Evolutionary conservation across 2,888 invertebrate genomes (phyloP).

Genomic region (Xylophagus ater): DNA sequence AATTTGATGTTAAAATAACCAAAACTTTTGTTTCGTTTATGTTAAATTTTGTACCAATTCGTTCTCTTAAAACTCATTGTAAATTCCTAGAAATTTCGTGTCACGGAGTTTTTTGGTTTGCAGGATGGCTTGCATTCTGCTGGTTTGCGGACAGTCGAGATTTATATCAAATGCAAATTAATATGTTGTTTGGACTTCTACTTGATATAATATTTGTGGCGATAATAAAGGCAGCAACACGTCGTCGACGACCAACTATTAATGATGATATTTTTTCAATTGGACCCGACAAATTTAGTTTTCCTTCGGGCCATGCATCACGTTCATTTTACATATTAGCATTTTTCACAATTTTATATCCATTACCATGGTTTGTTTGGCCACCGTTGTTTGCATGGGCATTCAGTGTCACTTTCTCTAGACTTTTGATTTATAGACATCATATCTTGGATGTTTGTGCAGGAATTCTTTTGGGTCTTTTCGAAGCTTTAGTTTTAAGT

Average conservation of each 20-base stretch:
- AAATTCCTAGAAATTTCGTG: constrained; percentile 55
- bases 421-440: constrained; percentile 76
- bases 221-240: constrained; percentile 61
- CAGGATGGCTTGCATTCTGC: constrained; percentile 62
- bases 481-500: constrained; percentile 53
- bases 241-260: constrained; percentile 65
- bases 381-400: constrained; percentile 66
- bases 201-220: constrained; percentile 71
- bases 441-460: constrained; percentile 72
- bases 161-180: constrained; percentile 71
- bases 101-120: constrained; percentile 80
- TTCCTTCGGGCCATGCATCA: constrained; percentile 92
- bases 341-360: constrained; percentile 56
- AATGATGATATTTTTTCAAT: constrained; percentile 56
- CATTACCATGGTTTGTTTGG: constrained; percentile 48
- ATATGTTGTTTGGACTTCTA: constrained; percentile 66
- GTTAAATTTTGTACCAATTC: constrained; percentile 28
- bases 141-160: constrained; percentile 59
- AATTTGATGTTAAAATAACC: constrained; percentile 29
- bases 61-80: constrained; percentile 29
- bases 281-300: constrained; percentile 79
- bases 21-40: constrained; percentile 28
- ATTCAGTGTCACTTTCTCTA: constrained; percentile 58
- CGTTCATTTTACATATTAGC: constrained; percentile 64
- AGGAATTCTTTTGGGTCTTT: constrained; percentile 62